Conservation (phyloP, 2,888 invertebrate genomes). For the Heteromurus nitidus region DNA sequence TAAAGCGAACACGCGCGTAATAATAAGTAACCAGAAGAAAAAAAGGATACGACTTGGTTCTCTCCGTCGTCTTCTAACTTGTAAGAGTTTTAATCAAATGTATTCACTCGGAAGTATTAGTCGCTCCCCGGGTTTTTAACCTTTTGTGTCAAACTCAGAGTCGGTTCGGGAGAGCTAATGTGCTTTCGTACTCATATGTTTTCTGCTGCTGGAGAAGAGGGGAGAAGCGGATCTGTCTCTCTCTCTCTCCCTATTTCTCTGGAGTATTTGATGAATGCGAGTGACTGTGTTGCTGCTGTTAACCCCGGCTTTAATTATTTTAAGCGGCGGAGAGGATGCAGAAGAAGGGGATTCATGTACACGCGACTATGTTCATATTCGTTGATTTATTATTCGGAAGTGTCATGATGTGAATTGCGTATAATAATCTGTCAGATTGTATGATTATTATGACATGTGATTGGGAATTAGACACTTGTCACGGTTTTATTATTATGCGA, state of each 20-base stretch:
- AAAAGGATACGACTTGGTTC: too few species aligned
- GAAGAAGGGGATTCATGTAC: neutral
- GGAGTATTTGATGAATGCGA: neutral
- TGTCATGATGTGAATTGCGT: constrained; percentile 39
- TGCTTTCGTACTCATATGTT: neutral
- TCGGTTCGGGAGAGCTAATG: constrained; percentile 23
- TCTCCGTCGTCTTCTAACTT: too few species aligned
- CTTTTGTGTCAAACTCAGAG: constrained; percentile 37
- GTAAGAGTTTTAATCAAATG: constrained; percentile 55
- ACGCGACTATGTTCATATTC: constrained; percentile 11
- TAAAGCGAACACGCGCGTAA: constrained; percentile 2
- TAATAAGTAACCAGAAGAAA: constrained; percentile 1
- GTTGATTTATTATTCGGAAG: constrained; percentile 54
- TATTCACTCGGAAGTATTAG: constrained; percentile 57
- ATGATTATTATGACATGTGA: constrained; percentile 27
- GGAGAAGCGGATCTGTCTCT: too few species aligned
- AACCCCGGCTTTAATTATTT: constrained; percentile 16
- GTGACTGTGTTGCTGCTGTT: neutral
- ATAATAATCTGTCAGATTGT: constrained; percentile 46
- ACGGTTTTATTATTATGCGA: constrained; percentile 18
- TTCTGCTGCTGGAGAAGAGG: too few species aligned
- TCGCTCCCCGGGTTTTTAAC: constrained; percentile 42
- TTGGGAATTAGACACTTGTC: constrained; percentile 5
- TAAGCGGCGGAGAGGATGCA: neutral
- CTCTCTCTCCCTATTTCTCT: neutral